Conservation (phyloP, 2,888 invertebrate genomes). For the Sinopyrophorus schimmeli region DNA sequence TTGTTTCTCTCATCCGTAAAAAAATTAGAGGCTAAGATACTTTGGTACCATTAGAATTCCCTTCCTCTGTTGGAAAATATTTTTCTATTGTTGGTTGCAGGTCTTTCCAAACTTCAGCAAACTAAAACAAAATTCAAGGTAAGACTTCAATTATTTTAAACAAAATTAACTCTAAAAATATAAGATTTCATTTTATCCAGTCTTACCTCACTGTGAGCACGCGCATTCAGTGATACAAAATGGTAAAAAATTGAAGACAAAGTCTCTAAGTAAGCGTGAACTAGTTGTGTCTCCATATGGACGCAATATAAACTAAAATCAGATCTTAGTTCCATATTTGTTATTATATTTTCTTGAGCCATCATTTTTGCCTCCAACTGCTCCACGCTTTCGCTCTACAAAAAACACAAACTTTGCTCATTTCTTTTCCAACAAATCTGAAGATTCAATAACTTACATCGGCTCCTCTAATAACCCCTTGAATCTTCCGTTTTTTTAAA, state of each 20-base stretch:
- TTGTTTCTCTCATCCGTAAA: too few species aligned
- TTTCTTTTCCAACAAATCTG: neutral
- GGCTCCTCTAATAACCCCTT: conserved; percentile 64
- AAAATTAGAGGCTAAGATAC: neutral
- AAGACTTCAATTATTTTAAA: neutral
- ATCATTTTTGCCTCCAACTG: conserved; percentile 65
- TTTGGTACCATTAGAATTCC: conserved; percentile 29
- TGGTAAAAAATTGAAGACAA: conserved; percentile 62
- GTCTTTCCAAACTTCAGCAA: conserved; percentile 61
- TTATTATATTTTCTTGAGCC: conserved; percentile 65
- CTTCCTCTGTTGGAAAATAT: conserved; percentile 53
- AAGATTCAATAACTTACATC: conserved; percentile 55
- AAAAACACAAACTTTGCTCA: neutral
- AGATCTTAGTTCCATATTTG: conserved; percentile 63
- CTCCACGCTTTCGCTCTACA: conserved; percentile 63
- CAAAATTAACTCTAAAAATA: neutral
- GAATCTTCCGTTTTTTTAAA: conserved; percentile 65
- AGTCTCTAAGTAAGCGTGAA: conserved; percentile 64
- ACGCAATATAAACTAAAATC: conserved; percentile 66
- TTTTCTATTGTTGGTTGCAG: conserved; percentile 59
- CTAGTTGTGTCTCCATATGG: conserved; percentile 65
- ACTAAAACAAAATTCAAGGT: conserved; percentile 47
- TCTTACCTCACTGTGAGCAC: conserved; percentile 61
- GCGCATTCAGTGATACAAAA: conserved; percentile 60
- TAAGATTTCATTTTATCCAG: neutral